Percentiles rank a stretch among this genome's conserved stretches.
Conservation (phyloP, 2,888 invertebrate genomes). For the Desoria tigrina region DNA sequence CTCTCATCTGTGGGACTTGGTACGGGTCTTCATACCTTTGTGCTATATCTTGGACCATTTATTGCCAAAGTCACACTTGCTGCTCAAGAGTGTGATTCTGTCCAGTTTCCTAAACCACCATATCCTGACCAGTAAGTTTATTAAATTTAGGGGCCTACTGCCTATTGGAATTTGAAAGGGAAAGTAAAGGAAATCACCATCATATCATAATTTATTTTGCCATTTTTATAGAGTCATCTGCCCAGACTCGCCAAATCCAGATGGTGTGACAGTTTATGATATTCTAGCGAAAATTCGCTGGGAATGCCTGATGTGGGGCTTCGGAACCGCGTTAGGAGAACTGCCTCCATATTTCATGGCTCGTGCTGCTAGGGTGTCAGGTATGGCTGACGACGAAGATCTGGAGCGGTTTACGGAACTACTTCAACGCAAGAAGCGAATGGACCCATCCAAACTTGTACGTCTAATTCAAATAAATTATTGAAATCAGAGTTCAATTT, state of each 20-base stretch:
- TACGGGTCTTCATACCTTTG: slow-evolving; percentile 97
- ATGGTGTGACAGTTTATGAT: slow-evolving; percentile 76
- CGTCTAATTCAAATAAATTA: slow-evolving; percentile 18
- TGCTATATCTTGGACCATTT: slow-evolving; percentile 97
- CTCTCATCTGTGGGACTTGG: slow-evolving; percentile 97
- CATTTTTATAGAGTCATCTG: slow-evolving; percentile 75
- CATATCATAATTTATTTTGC: too few species aligned
- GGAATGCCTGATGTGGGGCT: slow-evolving; percentile 97
- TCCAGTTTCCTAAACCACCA: slow-evolving; percentile 95
- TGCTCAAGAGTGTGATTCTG: slow-evolving; percentile 92
- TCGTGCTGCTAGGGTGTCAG: slow-evolving; percentile 74
- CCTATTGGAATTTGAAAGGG: neutral
- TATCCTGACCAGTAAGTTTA: slow-evolving; percentile 90
- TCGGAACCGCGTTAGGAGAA: slow-evolving; percentile 97
- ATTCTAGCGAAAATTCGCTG: slow-evolving; percentile 67
- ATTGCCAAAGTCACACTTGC: slow-evolving; percentile 98
- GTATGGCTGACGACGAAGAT: slow-evolving; percentile 69
- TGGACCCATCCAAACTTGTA: slow-evolving; percentile 58
- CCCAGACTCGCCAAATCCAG: slow-evolving; percentile 67
- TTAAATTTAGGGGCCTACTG: neutral
- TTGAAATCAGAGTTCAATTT: slow-evolving; percentile 1
- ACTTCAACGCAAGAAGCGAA: slow-evolving; percentile 62
- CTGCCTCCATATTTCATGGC: slow-evolving; percentile 99
- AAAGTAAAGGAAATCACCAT: neutral
- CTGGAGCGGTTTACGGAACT: slow-evolving; percentile 73